phyloP scores from a whole-genome alignment of 2,888 invertebrate species.

The Frankliniella intonsa region DNA sequence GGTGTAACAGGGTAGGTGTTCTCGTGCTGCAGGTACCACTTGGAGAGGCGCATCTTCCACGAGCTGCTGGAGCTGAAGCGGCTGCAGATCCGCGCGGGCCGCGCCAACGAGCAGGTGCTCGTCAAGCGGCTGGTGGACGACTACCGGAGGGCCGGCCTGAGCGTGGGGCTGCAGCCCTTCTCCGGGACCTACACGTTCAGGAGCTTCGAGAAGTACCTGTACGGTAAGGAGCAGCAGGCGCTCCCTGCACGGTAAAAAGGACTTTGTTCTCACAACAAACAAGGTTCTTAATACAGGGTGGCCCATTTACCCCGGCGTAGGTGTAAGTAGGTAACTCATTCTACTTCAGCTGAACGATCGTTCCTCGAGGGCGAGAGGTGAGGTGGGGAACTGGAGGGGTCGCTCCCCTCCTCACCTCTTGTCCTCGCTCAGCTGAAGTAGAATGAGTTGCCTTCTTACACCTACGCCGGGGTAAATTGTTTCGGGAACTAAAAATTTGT shows the following conservation, averaged over 20 bases:
- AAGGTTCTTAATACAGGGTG: too few relatives aligned
- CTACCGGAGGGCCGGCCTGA: constrained; percentile 70
- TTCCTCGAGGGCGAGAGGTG: neutral
- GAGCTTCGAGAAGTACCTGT: constrained; percentile 79
- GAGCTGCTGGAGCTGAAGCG: constrained; percentile 87
- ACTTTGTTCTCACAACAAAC: too few relatives aligned
- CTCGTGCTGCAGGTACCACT: constrained; percentile 65
- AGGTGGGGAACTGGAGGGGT: neutral
- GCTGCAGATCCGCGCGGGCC: constrained; percentile 83
- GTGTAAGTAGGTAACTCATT: too few relatives aligned
- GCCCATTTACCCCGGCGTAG: too few relatives aligned
- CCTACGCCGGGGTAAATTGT: too few relatives aligned
- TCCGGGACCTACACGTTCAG: constrained; percentile 49
- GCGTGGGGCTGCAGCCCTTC: constrained; percentile 54
- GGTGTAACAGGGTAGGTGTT: too few relatives aligned
- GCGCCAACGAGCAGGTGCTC: constrained; percentile 79
- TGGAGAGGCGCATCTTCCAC: constrained; percentile 88
- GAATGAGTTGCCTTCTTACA: too few relatives aligned
- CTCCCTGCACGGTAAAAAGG: neutral
- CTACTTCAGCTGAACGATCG: too few relatives aligned
- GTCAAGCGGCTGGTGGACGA: constrained; percentile 83
- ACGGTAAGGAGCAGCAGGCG: constrained; percentile 50
- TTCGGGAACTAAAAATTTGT: too few relatives aligned
- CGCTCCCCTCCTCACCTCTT: too few relatives aligned
- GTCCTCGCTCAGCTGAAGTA: too few relatives aligned